Evolutionary conservation across 2,797 vertebrate species (phyloP), one percentile per base, ranked within the genome.

Genomic region (Argya squamiceps): DNA sequence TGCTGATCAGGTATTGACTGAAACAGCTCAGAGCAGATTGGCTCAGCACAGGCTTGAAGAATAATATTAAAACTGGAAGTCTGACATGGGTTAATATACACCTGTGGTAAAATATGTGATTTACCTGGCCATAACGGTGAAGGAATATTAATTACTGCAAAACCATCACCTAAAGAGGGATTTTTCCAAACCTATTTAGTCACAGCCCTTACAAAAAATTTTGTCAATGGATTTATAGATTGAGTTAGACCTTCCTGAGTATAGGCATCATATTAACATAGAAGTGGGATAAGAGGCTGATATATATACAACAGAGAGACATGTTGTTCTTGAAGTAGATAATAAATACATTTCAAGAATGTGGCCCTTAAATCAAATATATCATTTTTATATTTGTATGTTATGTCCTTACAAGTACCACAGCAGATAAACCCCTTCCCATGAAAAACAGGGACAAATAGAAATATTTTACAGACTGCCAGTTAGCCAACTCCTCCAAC

Each of bases 341-440:
- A 74, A 77, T 9, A 74, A 29, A 55, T 32, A 19, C 14, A 55
- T 39, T 65, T 77, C 34, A 64, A 21, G 2, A 74, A 60, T 56
- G 22, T 60, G 53, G 21, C 55, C 23, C 39, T 63, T 37, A 55
- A 27, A 67, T 49, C 19, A 67, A 67, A 67, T 60, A n/a, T 36
- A 27, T 3, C 2, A 23, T 71, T 86, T 73, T 68, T 53, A 37
- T 15, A 16, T 65, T 69, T 53, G 6, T 56, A 39, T 8, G 0
- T 10, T 59, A 12, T 37, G 9, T 0, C 0, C 55, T 80, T 58
- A 32, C 22, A 69, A 53, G 14, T 41, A 49, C 7, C 3, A 2
- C 15, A 53, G n/a, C 1, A 11, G 9, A 59, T 15, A 91, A 76
- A n/a, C 2, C 2, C 1, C 3, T 50, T 93, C 74, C n/a, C 22